phyloP scores from a whole-genome alignment of 2,888 invertebrate species.

The Ochlodes sylvanus region DNA sequence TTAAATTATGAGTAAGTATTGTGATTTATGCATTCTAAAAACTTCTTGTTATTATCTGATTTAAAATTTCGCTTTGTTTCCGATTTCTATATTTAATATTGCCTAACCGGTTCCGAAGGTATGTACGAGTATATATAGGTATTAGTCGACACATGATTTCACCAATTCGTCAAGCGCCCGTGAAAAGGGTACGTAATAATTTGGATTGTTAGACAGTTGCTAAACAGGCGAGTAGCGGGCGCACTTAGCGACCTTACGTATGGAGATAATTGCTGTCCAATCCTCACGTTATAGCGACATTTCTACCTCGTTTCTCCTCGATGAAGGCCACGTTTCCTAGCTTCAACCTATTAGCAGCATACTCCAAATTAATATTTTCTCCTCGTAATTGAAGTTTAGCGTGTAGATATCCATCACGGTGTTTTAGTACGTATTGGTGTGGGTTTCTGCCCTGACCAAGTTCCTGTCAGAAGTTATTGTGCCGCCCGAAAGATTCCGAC shows the following conservation, averaged over 20 bases:
- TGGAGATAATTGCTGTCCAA: conserved; percentile 19
- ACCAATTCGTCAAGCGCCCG: conserved; percentile 69
- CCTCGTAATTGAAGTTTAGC: too few relatives aligned
- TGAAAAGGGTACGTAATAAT: conserved; percentile 57
- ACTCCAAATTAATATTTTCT: neutral
- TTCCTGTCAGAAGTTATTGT: too few relatives aligned
- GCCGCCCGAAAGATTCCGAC: too few relatives aligned
- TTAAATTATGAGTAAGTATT: too few relatives aligned
- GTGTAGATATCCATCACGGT: too few relatives aligned
- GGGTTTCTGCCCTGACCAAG: too few relatives aligned
- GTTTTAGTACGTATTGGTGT: too few relatives aligned
- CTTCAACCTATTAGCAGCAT: neutral
- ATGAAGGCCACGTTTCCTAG: neutral
- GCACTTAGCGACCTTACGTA: conserved; percentile 70
- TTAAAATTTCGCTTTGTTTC: neutral
- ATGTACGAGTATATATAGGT: too few relatives aligned
- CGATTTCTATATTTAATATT: conserved; percentile 37
- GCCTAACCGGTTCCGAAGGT: conserved; percentile 51
- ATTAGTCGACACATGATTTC: conserved; percentile 58
- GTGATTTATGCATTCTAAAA: too few relatives aligned
- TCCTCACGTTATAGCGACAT: neutral
- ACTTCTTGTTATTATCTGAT: too few relatives aligned
- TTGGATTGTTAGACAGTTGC: conserved; percentile 67
- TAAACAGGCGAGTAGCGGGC: conserved; percentile 73
- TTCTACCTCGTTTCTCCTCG: conserved; percentile 17